Conservation (phyloP, 2,113 vertebrate genomes). For the Lampris megalopsis region DNA sequence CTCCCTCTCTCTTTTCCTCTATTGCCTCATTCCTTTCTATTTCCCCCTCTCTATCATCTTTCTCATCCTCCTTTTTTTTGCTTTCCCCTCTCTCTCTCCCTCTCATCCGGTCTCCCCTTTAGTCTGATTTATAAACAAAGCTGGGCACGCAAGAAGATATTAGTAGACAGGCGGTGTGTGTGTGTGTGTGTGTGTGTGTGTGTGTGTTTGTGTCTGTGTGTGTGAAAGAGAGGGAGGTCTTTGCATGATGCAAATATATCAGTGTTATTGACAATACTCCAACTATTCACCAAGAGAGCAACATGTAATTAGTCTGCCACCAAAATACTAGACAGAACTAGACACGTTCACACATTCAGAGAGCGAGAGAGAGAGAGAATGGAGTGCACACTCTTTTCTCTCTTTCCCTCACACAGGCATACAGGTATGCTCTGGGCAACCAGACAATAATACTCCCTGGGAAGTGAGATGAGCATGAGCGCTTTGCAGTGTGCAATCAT, state of each 20-base stretch:
- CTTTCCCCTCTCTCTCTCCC: slow-evolving; percentile 8
- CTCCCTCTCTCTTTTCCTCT: slow-evolving; percentile 53
- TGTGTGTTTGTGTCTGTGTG: background rate
- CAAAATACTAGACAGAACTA: background rate
- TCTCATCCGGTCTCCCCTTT: background rate
- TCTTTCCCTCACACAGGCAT: too few relatives aligned
- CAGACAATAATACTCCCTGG: too few relatives aligned
- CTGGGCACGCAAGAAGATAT: background rate
- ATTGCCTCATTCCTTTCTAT: slow-evolving; percentile 16
- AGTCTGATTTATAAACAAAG: slow-evolving; percentile 3
- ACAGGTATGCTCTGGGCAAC: too few relatives aligned
- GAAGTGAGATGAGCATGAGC: too few relatives aligned
- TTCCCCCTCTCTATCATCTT: background rate
- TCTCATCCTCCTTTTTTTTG: background rate
- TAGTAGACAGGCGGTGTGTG: background rate
- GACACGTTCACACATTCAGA: too few relatives aligned
- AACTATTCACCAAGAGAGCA: background rate
- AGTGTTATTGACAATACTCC: background rate
- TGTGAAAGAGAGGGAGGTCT: background rate
- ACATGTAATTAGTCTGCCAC: background rate
- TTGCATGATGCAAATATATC: background rate
- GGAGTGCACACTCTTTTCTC: too few relatives aligned
- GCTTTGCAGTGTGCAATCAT: too few relatives aligned
- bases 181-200: background rate
- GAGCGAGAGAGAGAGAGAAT: too few relatives aligned